Evolutionary conservation across 1,140 invertebrate species (phyloP).

Genomic region (Euglossa dilemma): DNA sequence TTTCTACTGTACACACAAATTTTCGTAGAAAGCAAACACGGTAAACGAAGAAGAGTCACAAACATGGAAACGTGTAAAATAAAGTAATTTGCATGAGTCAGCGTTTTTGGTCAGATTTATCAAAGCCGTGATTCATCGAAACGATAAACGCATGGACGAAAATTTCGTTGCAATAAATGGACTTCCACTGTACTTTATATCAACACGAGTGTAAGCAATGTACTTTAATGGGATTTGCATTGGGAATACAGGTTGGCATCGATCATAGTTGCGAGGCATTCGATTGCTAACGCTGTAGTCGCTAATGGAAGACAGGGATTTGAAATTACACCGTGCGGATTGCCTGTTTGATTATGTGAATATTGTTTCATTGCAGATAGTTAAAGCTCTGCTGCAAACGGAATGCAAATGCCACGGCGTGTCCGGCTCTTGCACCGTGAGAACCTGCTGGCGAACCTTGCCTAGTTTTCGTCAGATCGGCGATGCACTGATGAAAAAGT

Average conservation of each 20-base stretch:
- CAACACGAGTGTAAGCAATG: too few relatives aligned
- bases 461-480: conserved; percentile 93
- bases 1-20: too few relatives aligned
- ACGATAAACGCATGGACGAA: too few relatives aligned
- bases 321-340: conserved; percentile 13
- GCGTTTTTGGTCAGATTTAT: too few relatives aligned
- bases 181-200: too few relatives aligned
- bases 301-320: neutral
- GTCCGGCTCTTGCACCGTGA: conserved; percentile 96
- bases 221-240: neutral
- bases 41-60: too few relatives aligned
- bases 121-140: too few relatives aligned
- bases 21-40: too few relatives aligned
- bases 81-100: too few relatives aligned
- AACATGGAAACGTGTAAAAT: too few relatives aligned
- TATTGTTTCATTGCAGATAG: conserved; percentile 86
- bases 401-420: conserved; percentile 99
- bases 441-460: conserved; percentile 96
- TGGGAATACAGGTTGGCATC: neutral
- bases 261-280: neutral
- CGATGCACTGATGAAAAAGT: conserved; percentile 91
- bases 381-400: conserved; percentile 90
- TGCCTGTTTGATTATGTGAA: neutral
- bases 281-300: neutral
- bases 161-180: too few relatives aligned